Evolutionary conservation across 92 coral and sea anemone genomes (phyloP).

Genomic region (Scolanthus callimorphus): DNA sequence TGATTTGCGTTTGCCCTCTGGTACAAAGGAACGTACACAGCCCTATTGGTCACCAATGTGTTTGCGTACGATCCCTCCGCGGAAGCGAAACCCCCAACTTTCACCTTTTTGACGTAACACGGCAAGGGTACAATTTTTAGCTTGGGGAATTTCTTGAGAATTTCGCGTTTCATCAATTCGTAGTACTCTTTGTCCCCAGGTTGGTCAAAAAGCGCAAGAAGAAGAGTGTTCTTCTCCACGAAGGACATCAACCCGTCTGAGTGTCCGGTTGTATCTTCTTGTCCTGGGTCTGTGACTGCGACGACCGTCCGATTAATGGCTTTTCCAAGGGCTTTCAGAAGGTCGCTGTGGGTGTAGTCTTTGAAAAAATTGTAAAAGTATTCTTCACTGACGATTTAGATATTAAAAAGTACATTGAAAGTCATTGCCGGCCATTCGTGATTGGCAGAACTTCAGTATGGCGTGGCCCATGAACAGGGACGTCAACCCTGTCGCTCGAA

Average conservation of each 20-base stretch:
- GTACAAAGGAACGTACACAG: too few relatives aligned
- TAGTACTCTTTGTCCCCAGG: conserved; percentile 25
- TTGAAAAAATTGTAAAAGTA: too few relatives aligned
- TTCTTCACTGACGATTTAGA: too few relatives aligned
- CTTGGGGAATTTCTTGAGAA: conserved; percentile 32
- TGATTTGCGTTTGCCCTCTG: too few relatives aligned
- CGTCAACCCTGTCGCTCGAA: too few relatives aligned
- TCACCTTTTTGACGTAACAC: conserved; percentile 14
- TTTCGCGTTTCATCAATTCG: conserved; percentile 22
- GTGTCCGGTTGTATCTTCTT: conserved; percentile 54
- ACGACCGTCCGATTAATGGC: conserved; percentile 28
- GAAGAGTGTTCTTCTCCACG: conserved; percentile 34
- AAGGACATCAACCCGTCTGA: conserved; percentile 53
- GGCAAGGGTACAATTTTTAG: conserved; percentile 33
- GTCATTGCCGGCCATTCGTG: too few relatives aligned
- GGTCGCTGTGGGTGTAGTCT: conserved; percentile 7
- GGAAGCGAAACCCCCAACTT: conserved; percentile 29
- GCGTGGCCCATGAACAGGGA: too few relatives aligned
- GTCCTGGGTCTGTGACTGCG: conserved; percentile 41
- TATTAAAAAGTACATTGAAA: too few relatives aligned
- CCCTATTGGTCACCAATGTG: too few relatives aligned
- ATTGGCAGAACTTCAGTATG: too few relatives aligned
- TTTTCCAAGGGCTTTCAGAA: conserved; percentile 20
- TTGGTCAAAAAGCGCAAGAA: conserved; percentile 17
- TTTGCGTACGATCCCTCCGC: too few relatives aligned